phyloP scores from a whole-genome alignment of 1,140 invertebrate species.

The Plutomurus gul region DNA sequence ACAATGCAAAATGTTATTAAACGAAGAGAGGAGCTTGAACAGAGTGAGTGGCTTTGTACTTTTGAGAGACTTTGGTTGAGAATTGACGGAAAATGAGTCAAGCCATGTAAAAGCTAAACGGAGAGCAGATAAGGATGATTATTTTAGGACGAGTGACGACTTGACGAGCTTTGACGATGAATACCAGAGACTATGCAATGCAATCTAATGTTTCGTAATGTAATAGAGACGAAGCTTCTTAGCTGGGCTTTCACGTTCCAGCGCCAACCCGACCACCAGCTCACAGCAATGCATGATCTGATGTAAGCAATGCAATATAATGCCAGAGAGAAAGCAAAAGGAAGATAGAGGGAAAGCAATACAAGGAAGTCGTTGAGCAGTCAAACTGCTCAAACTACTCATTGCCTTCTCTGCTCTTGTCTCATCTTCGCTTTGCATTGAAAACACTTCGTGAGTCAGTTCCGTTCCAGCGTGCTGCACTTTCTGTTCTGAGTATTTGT shows the following conservation, averaged over 20 bases:
- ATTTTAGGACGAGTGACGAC: constrained; percentile 4
- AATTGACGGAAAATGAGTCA: too few relatives aligned
- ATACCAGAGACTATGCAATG: background rate
- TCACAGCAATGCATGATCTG: constrained; percentile 5
- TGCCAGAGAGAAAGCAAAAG: background rate
- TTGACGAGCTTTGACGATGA: constrained; percentile 10
- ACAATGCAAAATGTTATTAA: too few relatives aligned
- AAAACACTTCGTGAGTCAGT: background rate
- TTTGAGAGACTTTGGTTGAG: too few relatives aligned
- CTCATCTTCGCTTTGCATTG: background rate
- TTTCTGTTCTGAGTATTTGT: too few relatives aligned
- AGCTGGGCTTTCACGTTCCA: too few relatives aligned
- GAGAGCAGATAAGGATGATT: constrained; percentile 12
- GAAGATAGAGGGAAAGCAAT: background rate
- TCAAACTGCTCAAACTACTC: constrained; percentile 15
- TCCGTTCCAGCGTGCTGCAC: background rate
- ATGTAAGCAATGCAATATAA: constrained; percentile 14
- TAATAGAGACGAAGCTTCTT: background rate
- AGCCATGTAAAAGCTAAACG: background rate
- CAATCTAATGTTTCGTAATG: background rate
- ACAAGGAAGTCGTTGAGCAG: constrained; percentile 9
- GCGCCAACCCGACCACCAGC: too few relatives aligned
- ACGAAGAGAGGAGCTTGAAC: too few relatives aligned
- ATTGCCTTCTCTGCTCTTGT: constrained; percentile 1
- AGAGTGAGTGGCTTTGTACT: too few relatives aligned